Conservation (phyloP, 2,797 vertebrate species). For the Hapalemur alaotrensis region DNA sequence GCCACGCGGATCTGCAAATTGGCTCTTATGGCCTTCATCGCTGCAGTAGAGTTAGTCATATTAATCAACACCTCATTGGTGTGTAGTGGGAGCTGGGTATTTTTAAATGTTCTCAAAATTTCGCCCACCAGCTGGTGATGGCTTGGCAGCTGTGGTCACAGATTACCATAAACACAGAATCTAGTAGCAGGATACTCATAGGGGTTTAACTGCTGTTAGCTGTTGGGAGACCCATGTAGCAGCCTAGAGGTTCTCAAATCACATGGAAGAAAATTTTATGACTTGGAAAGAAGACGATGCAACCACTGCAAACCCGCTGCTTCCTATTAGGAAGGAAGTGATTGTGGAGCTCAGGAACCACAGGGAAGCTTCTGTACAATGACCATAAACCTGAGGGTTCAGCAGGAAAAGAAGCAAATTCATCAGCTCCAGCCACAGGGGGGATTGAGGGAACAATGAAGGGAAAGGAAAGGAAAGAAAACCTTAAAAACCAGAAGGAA, state of each 20-base stretch:
- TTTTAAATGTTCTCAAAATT: conserved; percentile 26
- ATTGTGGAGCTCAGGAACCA: background rate
- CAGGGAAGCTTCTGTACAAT: background rate
- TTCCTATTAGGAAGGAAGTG: conserved; percentile 48
- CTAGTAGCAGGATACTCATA: background rate
- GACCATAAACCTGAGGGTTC: background rate
- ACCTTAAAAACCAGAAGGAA: conserved; percentile 40
- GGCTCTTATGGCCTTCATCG: background rate
- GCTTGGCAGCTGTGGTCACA: background rate
- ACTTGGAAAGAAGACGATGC: conserved; percentile 41
- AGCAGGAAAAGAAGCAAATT: conserved; percentile 42
- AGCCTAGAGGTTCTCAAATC: conserved; percentile 16
- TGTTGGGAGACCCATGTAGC: background rate
- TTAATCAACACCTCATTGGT: background rate
- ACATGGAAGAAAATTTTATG: conserved; percentile 34
- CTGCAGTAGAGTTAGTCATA: background rate
- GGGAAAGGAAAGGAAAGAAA: conserved; percentile 30
- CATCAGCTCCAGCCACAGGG: background rate
- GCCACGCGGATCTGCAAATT: background rate
- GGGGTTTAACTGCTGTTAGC: conserved; percentile 12
- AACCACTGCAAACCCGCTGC: conserved; percentile 18
- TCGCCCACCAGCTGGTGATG: background rate
- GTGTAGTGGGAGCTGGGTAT: background rate
- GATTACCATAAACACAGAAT: background rate
- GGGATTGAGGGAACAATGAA: background rate